A percentile compares a stretch with the other conserved stretches of the same genome.
These are phyloP conservation scores for Pelobates fuscus DNA, from an alignment of 2,113 vertebrate genomes.

Conservation along the genomic window DNA sequence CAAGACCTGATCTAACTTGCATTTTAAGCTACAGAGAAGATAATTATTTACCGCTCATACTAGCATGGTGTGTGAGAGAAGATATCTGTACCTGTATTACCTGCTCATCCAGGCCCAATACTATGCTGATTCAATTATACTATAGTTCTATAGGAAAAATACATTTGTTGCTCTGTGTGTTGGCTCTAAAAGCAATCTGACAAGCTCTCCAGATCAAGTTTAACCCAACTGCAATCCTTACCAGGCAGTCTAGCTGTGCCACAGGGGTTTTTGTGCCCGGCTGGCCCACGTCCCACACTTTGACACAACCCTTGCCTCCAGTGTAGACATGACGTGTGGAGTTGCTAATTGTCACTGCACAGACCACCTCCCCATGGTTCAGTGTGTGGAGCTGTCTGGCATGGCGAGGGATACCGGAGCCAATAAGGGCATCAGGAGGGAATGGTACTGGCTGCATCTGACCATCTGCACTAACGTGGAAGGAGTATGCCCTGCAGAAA, in stretches of 20 bases:
- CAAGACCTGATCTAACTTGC: too few species aligned
- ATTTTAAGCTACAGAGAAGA: too few species aligned
- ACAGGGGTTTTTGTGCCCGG: constrained; percentile 83
- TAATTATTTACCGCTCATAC: too few species aligned
- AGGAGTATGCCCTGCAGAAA: constrained; percentile 74
- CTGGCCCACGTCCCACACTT: constrained; percentile 92
- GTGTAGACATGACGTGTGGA: constrained; percentile 88
- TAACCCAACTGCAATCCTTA: constrained; percentile 54
- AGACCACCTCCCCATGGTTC: constrained; percentile 87
- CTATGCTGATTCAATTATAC: too few species aligned
- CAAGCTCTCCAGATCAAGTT: too few species aligned
- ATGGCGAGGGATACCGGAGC: constrained; percentile 79
- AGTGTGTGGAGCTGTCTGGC: constrained; percentile 84
- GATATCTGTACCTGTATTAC: too few species aligned
- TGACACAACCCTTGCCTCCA: constrained; percentile 86
- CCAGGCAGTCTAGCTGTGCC: constrained; percentile 84
- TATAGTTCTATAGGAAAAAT: too few species aligned
- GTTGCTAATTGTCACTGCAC: constrained; percentile 88
- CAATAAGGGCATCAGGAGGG: constrained; percentile 78
- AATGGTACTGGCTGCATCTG: constrained; percentile 92
- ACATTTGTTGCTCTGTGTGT: too few species aligned
- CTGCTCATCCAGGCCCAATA: too few species aligned
- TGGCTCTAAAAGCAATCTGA: too few species aligned
- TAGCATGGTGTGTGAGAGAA: too few species aligned
- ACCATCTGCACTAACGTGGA: constrained; percentile 84